Base-by-base conservation (phyloP, 35 echinoderm and acorn worm species). In the Acanthaster planci region DNA sequence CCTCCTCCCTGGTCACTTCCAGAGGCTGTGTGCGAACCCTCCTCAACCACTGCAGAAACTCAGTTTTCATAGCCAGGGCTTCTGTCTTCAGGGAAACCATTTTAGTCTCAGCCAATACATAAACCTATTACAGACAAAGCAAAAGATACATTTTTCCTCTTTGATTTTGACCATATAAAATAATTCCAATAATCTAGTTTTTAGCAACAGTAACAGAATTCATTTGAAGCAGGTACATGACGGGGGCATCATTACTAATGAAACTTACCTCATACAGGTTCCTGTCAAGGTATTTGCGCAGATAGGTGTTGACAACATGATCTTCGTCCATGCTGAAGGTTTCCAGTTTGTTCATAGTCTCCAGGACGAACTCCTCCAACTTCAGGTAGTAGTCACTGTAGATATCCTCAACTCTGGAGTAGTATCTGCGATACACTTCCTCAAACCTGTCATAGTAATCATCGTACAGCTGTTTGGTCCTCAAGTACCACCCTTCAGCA, bases 181-280 rank as follows among this genome's bases (percentile, higher is more conserved):
- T 47, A 47, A 47, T 47, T 6, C 42, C 4, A 47, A 6, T 47
- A 12, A 47, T 47, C 42, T 17, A 27, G 60, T 6, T 68, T 68
- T 5, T 27, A 3, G 4, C 60, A 27, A 7, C 4, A 17, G 8
- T 4, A 68, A 68, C 4, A 6, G 18, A 68, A 5, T 3, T 68
- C 18, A 7, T 23, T 35, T 5, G 7, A 23, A 68, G 32, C 60
- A 68, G 7, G n/a, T 7, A 23, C 5, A 6, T 68, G 3, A 23
- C 17, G 17, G 18, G n/a, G 4, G 60, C 60, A 68, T 6, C n/a
- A 68, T 68, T 23, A 5, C 5, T 68, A 68, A 68, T 6, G 8
- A 3, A 38, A 17, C 89, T 92, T 44, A 97, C 94, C 79, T 92
- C 87, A 39, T 88, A 68, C 17, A 89, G 37, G n/a, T 82, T 92